Conservation (phyloP, 2,113 vertebrate species). For the Dryoscopus gambensis region DNA sequence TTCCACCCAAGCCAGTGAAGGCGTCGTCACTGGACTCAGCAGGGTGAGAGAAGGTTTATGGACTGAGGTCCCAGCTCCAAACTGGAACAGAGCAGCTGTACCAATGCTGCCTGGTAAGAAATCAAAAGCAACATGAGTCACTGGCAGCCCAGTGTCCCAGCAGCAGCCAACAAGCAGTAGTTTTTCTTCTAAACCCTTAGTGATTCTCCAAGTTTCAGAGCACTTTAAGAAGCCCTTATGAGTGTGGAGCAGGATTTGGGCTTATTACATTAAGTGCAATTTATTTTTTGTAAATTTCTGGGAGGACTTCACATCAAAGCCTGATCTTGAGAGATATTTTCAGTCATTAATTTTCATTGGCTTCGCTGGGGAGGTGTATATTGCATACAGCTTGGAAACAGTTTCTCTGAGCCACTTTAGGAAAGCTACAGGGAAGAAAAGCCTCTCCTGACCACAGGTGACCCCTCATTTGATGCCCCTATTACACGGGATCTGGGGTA, state of each 20-base stretch:
- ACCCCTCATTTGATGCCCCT: neutral
- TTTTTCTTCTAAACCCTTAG: neutral
- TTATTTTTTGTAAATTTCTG: neutral
- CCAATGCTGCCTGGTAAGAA: neutral
- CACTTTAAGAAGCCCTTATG: neutral
- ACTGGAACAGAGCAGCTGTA: neutral
- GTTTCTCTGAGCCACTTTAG: neutral
- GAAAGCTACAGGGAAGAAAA: neutral
- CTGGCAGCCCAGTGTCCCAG: neutral
- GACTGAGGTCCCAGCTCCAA: neutral
- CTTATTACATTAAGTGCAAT: neutral
- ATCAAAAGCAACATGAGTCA: neutral
- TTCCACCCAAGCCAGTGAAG: neutral
- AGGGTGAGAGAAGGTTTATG: neutral
- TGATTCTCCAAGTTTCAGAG: neutral
- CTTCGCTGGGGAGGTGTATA: neutral
- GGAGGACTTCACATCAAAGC: neutral
- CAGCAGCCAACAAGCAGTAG: neutral
- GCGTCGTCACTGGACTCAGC: fast-evolving
- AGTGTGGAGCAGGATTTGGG: neutral
- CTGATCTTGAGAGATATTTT: neutral
- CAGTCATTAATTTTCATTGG: neutral
- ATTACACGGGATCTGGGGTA: neutral
- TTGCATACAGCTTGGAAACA: neutral
- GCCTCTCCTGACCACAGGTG: neutral